Base-by-base conservation (phyloP, 2,888 invertebrate genomes). In the Sesia bembeciformis region DNA sequence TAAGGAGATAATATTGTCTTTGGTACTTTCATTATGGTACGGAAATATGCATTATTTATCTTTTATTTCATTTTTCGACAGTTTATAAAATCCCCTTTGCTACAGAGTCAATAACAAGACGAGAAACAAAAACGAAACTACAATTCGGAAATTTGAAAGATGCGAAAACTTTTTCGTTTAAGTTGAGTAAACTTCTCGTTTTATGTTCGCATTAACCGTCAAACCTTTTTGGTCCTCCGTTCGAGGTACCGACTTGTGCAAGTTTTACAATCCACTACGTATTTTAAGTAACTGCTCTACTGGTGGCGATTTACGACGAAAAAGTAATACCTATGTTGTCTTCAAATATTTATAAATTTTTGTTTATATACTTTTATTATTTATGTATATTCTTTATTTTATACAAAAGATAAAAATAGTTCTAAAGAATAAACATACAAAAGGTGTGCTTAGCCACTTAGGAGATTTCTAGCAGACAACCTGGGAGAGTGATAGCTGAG, bases 101-200 rank as follows among this genome's bases (percentile, higher is more conserved):
- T 38, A 39, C 6, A 8, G 38, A 50, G 49, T 49, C 55, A 52
- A 55, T 55, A 55, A 55, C 55, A 55, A 52, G 52, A 40, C 40
- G 49, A 40, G 49, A 57, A 57, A 58, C 56, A 52, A 56, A 58
- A 49, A 39, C 54, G 53, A 57, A 42, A 42, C 54, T 52, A 42
- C 54, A 64, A 72, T 81, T 78, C 79, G 23, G 76, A 76, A 77
- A 78, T 77, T 77, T 50, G 50, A 50, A 50, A 50, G 50, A 50
- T 74, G 75, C 62, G 67, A 70, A 75, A 81, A 80, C 64, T 80
- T 80, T 76, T 75, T 72, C 80, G 78, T 74, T 79, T 75, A 76
- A 72, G 73, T 75, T 74, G 64, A 61, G 63, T 65, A 69, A 68
- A 64, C 73, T 65, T 62, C 66, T 66, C 68, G 66, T 75, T 82